Base-by-base conservation (phyloP, 2,888 invertebrate species). In the Plutella xylostella region DNA sequence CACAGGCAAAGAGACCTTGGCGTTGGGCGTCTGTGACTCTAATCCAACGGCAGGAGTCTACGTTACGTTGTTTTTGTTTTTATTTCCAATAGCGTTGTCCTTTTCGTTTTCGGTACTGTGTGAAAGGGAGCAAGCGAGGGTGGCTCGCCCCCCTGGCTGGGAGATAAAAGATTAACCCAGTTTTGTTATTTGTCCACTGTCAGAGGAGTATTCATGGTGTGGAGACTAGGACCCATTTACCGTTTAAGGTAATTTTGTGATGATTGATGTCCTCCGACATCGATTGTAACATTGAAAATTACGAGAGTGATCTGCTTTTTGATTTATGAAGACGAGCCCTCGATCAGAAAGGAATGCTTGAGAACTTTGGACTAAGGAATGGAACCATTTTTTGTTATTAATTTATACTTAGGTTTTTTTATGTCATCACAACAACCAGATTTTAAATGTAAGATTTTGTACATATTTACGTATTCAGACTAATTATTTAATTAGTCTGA, bases 121-220 rank as follows among this genome's bases (percentile, higher is more conserved):
- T 52, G 70, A 79, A 61, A 63, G 77, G 67, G 78, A 77, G 57
- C 64, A 51, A 50, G 47, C 37, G 50, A 55, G 59, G 79, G 80
- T 78, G 72, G 77, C 74, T 71, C 77, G 65, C 68, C 70, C 76
- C 73, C 77, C 65, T 55, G 55, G 65, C 51, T 65, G 79, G 82
- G 82, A 72, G 82, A 82, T 72, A 72, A 80, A 80, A 82, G 82
- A 82, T 83, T 83, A 83, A 83, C 82, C 82, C 77, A 83, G 82
- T 83, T 82, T 80, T 79, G 82, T 82, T 82, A 82, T 83, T 83
- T 83, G 82, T 83, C 82, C 82, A 82, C 78, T 82, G 82, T 79
- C 82, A 82, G 80, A 78, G 67, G 78, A 80, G 82, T 82, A 76
- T 76, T 79, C 79, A 80, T 82, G 79, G 79, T 78, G 76, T 72